phyloP scores from a whole-genome alignment of 1,140 invertebrate genomes.

The Trialeurodes vaporariorum region DNA sequence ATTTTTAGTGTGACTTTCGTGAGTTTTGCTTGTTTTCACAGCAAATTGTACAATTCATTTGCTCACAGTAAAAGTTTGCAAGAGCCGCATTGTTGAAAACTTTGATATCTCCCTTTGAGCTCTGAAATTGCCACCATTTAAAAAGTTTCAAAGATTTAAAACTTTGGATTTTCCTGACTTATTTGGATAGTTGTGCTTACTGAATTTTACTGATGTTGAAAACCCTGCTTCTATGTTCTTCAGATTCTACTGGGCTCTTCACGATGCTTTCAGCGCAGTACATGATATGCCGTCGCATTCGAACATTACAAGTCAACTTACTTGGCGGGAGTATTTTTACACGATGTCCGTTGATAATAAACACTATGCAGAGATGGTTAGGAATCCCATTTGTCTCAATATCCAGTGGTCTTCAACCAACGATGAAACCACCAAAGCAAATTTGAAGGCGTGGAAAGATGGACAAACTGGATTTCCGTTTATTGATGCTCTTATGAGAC shows the following conservation, averaged over 20 bases:
- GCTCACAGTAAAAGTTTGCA: no score
- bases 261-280: conserved; percentile 45
- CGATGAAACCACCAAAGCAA: conserved; percentile 40
- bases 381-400: conserved; percentile 58
- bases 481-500: conserved; percentile 61
- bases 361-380: conserved; percentile 51
- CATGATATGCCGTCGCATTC: conserved; percentile 36
- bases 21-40: no score
- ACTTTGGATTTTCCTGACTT: no score
- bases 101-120: no score
- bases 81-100: no score
- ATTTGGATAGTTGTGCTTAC: no score
- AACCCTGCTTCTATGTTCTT: conserved; percentile 16
- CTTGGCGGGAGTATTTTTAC: conserved; percentile 72
- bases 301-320: conserved; percentile 49
- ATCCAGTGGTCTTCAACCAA: conserved; percentile 52
- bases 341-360: conserved; percentile 55
- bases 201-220: not conserved
- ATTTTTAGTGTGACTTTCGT: no score
- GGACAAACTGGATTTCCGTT: conserved; percentile 63
- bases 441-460: conserved; percentile 45
- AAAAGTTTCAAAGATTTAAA: no score
- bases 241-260: conserved; percentile 50
- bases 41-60: no score
- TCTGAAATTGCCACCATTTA: no score